Percentiles rank a stretch among this genome's conserved stretches.
Conservation (phyloP, 1,140 invertebrate species). For the Cheumatopsyche charites region DNA sequence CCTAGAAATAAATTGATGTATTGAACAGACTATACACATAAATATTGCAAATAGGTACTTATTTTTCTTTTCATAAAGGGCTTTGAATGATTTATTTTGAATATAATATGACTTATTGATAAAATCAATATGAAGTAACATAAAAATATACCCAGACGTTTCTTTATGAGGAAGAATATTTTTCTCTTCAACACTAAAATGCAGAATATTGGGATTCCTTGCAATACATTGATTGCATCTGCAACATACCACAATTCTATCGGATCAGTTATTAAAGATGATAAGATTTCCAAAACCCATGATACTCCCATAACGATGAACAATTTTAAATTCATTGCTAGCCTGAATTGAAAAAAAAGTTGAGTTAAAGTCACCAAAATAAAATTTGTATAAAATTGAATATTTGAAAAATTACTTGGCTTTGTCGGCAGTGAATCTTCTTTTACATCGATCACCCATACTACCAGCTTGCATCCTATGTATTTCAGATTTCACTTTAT, state of each 20-base stretch:
- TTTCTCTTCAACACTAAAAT: conserved; percentile 70
- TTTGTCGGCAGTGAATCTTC: conserved; percentile 67
- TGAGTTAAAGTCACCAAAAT: background rate
- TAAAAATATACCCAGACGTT: conserved; percentile 58
- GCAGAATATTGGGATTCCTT: conserved; percentile 69
- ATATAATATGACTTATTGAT: background rate
- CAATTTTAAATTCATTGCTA: conserved; percentile 73
- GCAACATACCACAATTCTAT: conserved; percentile 62
- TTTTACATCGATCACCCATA: conserved; percentile 58
- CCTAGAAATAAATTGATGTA: conserved; percentile 7
- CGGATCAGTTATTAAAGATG: conserved; percentile 60
- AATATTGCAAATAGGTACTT: too few relatives aligned
- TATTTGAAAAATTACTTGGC: conserved; percentile 61
- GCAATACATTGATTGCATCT: conserved; percentile 67
- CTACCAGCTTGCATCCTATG: conserved; percentile 65
- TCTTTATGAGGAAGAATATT: conserved; percentile 61
- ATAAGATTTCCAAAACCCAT: conserved; percentile 71
- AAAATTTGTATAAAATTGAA: background rate
- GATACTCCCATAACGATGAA: conserved; percentile 78
- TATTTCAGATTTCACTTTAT: conserved; percentile 72
- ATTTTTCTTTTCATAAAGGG: too few relatives aligned
- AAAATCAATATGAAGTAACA: background rate
- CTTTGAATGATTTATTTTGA: background rate
- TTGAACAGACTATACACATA: background rate
- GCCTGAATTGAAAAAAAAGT: conserved; percentile 56